Evolutionary conservation across 2,113 vertebrate genomes (phyloP).

Genomic region (Ceyx cyanopectus): DNA sequence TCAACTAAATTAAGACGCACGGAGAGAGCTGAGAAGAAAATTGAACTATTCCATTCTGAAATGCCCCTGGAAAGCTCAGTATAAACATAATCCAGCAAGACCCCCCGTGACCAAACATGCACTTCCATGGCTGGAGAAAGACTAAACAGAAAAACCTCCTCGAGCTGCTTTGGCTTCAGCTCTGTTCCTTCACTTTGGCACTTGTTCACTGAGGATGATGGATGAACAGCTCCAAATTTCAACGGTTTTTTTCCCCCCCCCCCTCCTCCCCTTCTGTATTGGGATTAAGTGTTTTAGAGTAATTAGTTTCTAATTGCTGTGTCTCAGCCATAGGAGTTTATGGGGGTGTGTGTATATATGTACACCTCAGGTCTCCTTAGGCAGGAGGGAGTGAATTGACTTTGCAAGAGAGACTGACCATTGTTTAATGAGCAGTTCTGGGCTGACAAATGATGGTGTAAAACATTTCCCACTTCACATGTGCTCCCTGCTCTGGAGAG

Average conservation of each 20-base stretch:
- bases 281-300: conserved; percentile 65
- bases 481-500: neutral
- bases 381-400: conserved; percentile 1
- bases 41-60: conserved; percentile 36
- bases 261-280: neutral
- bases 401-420: neutral
- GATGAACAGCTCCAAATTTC: conserved; percentile 70
- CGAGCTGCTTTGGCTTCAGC: conserved; percentile 49
- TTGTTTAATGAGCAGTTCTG: conserved; percentile 15
- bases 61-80: conserved; percentile 60
- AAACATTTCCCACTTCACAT: conserved; percentile 7
- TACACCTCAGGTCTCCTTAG: conserved; percentile 2
- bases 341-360: neutral
- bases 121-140: conserved; percentile 62
- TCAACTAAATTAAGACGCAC: neutral
- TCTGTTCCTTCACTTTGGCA: conserved; percentile 42
- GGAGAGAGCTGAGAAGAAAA: neutral
- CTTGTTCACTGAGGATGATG: conserved; percentile 61
- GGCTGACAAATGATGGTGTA: conserved; percentile 42
- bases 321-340: neutral
- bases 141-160: conserved; percentile 70
- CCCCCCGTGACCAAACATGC: conserved; percentile 55
- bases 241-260: neutral
- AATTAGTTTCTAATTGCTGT: conserved; percentile 73
- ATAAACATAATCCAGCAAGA: conserved; percentile 56